Evolutionary conservation across 1,140 invertebrate species (phyloP).

Genomic region (Apis cerana): DNA sequence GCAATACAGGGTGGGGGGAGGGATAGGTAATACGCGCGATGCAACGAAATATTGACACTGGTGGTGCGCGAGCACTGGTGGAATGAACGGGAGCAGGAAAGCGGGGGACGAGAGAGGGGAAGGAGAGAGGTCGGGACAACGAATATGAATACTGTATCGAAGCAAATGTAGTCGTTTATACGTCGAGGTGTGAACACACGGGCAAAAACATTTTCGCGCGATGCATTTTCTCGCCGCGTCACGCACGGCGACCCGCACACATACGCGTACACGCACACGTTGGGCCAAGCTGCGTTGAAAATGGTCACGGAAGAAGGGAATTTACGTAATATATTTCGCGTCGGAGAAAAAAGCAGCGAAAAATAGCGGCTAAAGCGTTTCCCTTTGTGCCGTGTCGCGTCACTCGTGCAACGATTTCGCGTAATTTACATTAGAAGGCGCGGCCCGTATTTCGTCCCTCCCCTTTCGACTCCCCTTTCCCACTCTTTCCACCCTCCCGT

Average conservation of each 20-base stretch:
- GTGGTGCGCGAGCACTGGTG: neutral
- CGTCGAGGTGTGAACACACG: slow-evolving; percentile 23
- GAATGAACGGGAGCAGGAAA: neutral
- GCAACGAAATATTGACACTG: slow-evolving; percentile 61
- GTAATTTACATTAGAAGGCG: slow-evolving; percentile 45
- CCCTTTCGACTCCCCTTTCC: slow-evolving; percentile 13
- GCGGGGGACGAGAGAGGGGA: neutral
- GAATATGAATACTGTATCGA: slow-evolving; percentile 43
- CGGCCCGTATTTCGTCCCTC: neutral
- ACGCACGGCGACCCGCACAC: neutral
- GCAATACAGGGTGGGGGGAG: neutral
- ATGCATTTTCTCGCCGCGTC: slow-evolving; percentile 54
- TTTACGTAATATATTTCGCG: slow-evolving; percentile 44
- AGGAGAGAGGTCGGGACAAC: neutral
- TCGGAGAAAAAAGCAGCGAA: slow-evolving; percentile 18
- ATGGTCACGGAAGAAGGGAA: slow-evolving; percentile 51
- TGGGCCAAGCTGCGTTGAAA: neutral
- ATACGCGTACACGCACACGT: neutral
- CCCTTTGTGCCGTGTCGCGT: slow-evolving; percentile 31
- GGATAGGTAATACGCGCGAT: neutral
- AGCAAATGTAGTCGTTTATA: slow-evolving; percentile 57
- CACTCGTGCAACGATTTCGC: slow-evolving; percentile 43
- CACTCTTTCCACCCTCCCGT: neutral
- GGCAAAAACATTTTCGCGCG: slow-evolving; percentile 48
- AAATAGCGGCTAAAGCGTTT: slow-evolving; percentile 40